phyloP scores from a whole-genome alignment of 2,888 invertebrate species.

The Disparrhopalites patrizii region DNA sequence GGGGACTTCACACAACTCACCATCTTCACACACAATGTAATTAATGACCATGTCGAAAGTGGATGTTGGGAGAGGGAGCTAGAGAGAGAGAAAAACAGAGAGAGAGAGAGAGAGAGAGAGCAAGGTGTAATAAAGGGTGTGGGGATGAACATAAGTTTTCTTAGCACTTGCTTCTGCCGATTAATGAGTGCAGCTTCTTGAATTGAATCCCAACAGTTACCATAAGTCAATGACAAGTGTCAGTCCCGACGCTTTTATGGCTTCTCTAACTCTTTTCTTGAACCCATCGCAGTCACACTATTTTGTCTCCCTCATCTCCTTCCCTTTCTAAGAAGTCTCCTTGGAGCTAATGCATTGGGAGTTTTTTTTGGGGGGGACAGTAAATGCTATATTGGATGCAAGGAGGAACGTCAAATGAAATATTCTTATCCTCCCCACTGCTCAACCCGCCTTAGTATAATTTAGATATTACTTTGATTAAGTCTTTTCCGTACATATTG shows the following conservation, averaged over 20 bases:
- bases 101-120: neutral
- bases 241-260: conserved; percentile 17
- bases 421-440: no score
- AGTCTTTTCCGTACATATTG: no score
- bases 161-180: neutral
- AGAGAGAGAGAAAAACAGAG: neutral
- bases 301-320: no score
- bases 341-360: no score
- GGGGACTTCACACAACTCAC: neutral
- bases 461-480: no score
- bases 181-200: neutral
- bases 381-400: no score
- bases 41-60: neutral
- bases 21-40: neutral
- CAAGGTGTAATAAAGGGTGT: neutral
- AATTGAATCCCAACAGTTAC: neutral
- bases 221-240: conserved; percentile 19
- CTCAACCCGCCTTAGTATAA: no score
- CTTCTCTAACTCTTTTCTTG: conserved; percentile 12
- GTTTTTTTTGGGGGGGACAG: no score
- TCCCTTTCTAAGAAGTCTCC: no score
- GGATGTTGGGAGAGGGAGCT: neutral
- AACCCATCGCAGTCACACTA: conserved; percentile 4
- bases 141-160: neutral
- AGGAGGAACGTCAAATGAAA: no score